phyloP scores from a whole-genome alignment of 2,113 vertebrate genomes.

The Copsychus sechellarum region DNA sequence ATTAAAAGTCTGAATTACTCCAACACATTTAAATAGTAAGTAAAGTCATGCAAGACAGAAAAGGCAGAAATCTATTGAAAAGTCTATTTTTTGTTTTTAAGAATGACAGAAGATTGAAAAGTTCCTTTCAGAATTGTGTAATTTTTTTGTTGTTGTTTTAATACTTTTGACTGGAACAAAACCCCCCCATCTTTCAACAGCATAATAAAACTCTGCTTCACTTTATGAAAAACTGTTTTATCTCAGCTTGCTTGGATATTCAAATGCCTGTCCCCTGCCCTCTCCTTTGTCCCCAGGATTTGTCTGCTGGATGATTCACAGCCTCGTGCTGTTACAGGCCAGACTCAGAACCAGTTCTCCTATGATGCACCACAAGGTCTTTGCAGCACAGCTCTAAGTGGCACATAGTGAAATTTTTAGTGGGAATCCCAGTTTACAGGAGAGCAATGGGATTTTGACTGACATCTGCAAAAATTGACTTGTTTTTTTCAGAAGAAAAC shows the following conservation, averaged over 20 bases:
- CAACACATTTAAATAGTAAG: background rate
- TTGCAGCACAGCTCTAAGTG: background rate
- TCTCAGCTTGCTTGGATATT: background rate
- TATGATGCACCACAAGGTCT: fast-evolving
- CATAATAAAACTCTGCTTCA: background rate
- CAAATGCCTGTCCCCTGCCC: background rate
- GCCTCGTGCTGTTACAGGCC: fast-evolving
- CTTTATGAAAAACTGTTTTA: background rate
- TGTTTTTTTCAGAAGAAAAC: background rate
- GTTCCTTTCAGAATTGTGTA: background rate
- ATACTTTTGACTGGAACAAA: background rate
- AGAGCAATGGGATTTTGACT: fast-evolving
- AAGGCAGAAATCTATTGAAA: background rate
- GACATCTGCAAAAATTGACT: background rate
- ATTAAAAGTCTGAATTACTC: background rate
- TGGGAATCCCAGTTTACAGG: background rate
- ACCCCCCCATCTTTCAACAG: background rate
- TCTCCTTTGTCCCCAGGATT: background rate
- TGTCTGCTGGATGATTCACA: background rate
- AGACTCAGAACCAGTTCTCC: background rate
- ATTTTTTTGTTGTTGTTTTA: background rate
- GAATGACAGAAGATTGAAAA: background rate
- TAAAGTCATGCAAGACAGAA: background rate
- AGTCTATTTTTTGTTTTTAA: background rate
- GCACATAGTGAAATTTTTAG: background rate